Percentiles rank a stretch among this genome's conserved stretches.
Conservation (phyloP, 2,797 vertebrate species). For the Anomalospiza imberbis region DNA sequence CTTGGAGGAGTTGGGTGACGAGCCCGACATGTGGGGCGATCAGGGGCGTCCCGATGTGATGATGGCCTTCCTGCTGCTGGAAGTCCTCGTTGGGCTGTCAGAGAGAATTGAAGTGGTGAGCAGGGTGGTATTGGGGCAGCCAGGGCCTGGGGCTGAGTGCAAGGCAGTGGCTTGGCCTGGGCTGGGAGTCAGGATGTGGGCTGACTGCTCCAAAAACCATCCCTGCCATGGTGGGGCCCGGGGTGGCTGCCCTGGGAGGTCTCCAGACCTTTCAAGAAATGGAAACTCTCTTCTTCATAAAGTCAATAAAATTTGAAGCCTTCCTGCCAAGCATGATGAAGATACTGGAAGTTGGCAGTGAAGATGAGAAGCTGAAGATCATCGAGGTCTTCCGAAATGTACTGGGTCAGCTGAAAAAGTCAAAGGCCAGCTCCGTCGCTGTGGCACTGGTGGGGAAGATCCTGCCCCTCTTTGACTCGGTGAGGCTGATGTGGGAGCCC, state of each 20-base stretch:
- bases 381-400: not conserved
- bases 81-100: not conserved
- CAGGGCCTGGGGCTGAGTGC: not conserved
- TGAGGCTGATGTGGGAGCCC: not conserved
- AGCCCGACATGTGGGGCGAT: accelerated
- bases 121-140: not conserved
- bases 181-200: not conserved
- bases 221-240: accelerated
- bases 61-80: not conserved
- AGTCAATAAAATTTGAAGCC: not conserved
- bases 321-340: not conserved
- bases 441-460: not conserved
- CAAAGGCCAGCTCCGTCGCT: not conserved
- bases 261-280: not conserved
- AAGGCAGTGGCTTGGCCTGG: not conserved
- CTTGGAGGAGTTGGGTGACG: not conserved
- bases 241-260: not conserved
- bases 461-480: not conserved
- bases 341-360: not conserved
- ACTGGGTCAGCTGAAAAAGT: not conserved
- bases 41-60: accelerated
- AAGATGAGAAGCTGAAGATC: not conserved
- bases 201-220: not conserved
- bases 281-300: not conserved
- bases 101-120: not conserved